Evolutionary conservation across 2,797 vertebrate genomes (phyloP), one percentile per base, ranked within the genome.

Genomic region (Melanotaenia maccullochi): DNA sequence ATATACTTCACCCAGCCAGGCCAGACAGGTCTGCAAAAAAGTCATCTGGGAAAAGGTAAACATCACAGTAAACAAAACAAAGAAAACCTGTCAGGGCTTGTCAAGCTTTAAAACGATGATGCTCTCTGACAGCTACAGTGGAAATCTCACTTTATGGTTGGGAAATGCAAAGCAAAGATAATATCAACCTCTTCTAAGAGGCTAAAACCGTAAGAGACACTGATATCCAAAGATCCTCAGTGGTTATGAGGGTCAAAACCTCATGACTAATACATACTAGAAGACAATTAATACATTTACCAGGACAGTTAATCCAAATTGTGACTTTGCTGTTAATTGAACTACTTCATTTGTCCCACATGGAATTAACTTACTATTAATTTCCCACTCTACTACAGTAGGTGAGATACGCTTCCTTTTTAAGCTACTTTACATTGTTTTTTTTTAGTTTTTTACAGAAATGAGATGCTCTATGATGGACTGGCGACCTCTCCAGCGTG

Each of bases 1-100:
- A 58, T 82, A 74, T 60, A 86, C 78, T 66, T 75, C 64, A 75
- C 51, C 22, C 40, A 47, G 66, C 44, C 33, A 51, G 68, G 68
- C n/a, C 64, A 68, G 57, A 71, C 30, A 30, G 18, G 12, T 70
- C 68, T 62, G 59, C 69, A 65, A 68, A 67, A 68, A 76, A 64
- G 63, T 68, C 1, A 33, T 64, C 68, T 72, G 59, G 35, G 44
- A 71, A 63, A 25, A 64, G 40, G 56, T 61, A 71, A 82, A 82
- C 68, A 61, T 63, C 22, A 38, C 40, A 8, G 38, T 56, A 68
- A 81, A 86, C 66, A 61, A 59, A 75, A 65, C 52, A 71, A 68
- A 63, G 65, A 36, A 6, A 65, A 62, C 22, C 2, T 24, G 22
- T 25, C 1, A 38, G 25, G 65, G 62, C 14, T 63, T 24, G 30